Evolutionary conservation across 2,888 invertebrate genomes (phyloP).

Genomic region (Proisotoma minuta): DNA sequence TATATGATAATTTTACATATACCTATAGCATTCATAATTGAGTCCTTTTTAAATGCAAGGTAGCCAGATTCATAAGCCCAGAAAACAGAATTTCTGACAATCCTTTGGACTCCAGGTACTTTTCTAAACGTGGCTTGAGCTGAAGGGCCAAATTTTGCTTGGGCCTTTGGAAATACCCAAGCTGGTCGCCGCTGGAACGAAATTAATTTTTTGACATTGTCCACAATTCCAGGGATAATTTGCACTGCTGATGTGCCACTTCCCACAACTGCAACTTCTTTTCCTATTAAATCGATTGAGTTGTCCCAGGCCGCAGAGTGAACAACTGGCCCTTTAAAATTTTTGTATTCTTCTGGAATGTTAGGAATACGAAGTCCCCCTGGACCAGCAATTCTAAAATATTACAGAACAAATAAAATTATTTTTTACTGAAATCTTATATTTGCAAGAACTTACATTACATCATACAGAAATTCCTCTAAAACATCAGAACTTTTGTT

Average conservation of each 20-base stretch:
- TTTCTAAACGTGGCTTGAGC: constrained; percentile 26
- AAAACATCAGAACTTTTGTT: not conserved
- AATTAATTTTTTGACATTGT: constrained; percentile 29
- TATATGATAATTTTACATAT: too few species aligned
- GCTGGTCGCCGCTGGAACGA: constrained; percentile 35
- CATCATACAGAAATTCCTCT: not conserved
- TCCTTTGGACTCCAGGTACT: constrained; percentile 29
- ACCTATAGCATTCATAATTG: constrained; percentile 12
- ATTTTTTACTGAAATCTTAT: not conserved
- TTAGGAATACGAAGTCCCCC: constrained; percentile 28
- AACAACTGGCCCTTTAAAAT: constrained; percentile 24
- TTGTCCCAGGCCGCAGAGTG: constrained; percentile 40
- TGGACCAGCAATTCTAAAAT: constrained; percentile 22
- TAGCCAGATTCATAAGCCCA: constrained; percentile 11
- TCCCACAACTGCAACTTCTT: constrained; percentile 35
- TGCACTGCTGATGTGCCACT: constrained; percentile 40
- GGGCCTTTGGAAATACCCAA: constrained; percentile 28
- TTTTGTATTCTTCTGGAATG: constrained; percentile 25
- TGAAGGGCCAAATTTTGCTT: constrained; percentile 15
- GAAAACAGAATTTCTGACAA: constrained; percentile 26
- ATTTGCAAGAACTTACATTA: not conserved
- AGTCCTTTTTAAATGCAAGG: constrained; percentile 17
- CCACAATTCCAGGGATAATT: constrained; percentile 36
- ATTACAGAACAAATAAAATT: too few species aligned
- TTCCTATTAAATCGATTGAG: constrained; percentile 23